Conservation (phyloP, 2,113 vertebrate genomes). For the Myrmecobius fasciatus region DNA sequence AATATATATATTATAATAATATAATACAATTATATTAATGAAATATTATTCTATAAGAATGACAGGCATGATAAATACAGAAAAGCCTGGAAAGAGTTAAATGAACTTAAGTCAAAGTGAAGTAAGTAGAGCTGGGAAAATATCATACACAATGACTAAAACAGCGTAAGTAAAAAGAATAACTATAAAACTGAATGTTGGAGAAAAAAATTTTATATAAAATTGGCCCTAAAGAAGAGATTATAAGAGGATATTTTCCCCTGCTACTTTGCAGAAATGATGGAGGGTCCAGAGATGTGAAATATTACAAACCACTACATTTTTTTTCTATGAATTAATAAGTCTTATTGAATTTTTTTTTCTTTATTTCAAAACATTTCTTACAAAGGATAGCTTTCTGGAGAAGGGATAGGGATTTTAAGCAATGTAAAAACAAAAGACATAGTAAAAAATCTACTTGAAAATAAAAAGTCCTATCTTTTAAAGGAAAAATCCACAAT, state of each 20-base stretch:
- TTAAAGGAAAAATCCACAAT: conserved; percentile 11
- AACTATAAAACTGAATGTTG: neutral
- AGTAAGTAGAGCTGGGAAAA: neutral
- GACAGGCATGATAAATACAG: neutral
- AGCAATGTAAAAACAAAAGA: neutral
- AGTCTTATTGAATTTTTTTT: neutral
- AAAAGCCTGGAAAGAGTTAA: neutral
- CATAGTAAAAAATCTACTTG: neutral
- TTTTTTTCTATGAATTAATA: neutral
- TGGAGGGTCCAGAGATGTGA: neutral
- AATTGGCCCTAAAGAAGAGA: neutral
- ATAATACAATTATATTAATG: no score
- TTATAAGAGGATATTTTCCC: neutral
- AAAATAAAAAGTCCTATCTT: neutral
- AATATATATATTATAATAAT: no score
- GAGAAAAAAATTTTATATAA: neutral
- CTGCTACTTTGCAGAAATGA: neutral
- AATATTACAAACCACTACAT: neutral
- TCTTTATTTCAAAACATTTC: neutral
- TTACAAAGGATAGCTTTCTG: neutral
- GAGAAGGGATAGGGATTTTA: neutral
- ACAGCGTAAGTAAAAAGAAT: neutral
- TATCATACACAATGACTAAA: neutral
- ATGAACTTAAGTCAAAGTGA: neutral
- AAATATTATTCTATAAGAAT: neutral